phyloP scores from a whole-genome alignment of 1,140 invertebrate species.

The Drosophila oshimai region DNA sequence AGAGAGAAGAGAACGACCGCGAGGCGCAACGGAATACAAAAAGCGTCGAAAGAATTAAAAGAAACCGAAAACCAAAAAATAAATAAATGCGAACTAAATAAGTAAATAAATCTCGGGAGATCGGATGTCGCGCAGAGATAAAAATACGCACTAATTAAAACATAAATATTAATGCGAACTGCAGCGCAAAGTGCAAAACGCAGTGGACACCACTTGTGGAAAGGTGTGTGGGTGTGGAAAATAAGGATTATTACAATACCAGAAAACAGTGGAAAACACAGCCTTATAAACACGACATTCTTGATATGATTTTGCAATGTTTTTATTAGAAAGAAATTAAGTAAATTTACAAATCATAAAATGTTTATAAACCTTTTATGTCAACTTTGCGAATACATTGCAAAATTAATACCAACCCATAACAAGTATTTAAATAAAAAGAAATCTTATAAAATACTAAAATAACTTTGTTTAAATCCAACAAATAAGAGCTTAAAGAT shows the following conservation, averaged over 20 bases:
- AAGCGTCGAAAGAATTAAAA: slow-evolving; percentile 42
- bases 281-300: too few relatives aligned
- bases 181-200: slow-evolving; percentile 26
- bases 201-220: slow-evolving; percentile 47
- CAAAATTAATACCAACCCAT: background rate
- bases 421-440: too few relatives aligned
- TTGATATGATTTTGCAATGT: background rate
- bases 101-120: slow-evolving; percentile 38
- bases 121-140: slow-evolving; percentile 38
- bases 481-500: too few relatives aligned
- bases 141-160: slow-evolving; percentile 46
- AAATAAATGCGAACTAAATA: slow-evolving; percentile 26
- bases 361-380: background rate
- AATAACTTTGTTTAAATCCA: too few relatives aligned
- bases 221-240: slow-evolving; percentile 52
- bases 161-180: slow-evolving; percentile 51
- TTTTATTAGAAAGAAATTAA: background rate
- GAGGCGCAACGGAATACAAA: slow-evolving; percentile 70
- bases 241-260: slow-evolving; percentile 20
- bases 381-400: too few relatives aligned
- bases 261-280: too few relatives aligned
- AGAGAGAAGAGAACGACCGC: slow-evolving; percentile 58
- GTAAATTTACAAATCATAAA: background rate
- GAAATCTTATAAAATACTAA: too few relatives aligned
- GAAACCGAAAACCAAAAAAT: slow-evolving; percentile 30